Percentiles rank a stretch among this genome's conserved stretches.
Conservation (phyloP, 92 coral and sea anemone genomes). For the Palythoa grandiflora region DNA sequence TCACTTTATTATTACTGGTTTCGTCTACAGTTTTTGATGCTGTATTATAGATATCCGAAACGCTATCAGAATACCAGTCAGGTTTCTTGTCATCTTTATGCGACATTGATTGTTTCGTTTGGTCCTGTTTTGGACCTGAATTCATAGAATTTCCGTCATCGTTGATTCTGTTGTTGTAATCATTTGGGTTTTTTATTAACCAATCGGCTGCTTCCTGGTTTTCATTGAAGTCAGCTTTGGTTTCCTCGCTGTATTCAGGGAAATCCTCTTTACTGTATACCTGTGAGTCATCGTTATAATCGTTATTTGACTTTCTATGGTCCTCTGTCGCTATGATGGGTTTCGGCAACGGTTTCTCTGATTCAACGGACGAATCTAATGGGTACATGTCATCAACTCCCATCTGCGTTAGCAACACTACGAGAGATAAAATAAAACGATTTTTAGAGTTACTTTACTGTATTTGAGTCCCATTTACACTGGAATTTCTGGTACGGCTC, state of each 20-base stretch:
- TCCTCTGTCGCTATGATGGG: conserved; percentile 69
- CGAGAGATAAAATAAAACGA: neutral
- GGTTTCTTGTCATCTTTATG: neutral
- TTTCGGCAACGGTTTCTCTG: conserved; percentile 60
- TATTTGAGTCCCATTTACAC: neutral
- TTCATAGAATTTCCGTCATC: conserved; percentile 38
- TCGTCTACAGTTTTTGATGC: neutral
- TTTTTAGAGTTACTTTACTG: neutral
- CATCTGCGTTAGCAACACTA: conserved; percentile 76
- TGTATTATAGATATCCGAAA: neutral
- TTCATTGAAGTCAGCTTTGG: conserved; percentile 78
- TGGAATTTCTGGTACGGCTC: neutral
- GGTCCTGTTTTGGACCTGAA: neutral
- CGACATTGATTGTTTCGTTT: neutral
- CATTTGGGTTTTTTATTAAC: conserved; percentile 81
- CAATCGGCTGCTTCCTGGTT: conserved; percentile 92
- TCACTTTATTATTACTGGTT: neutral
- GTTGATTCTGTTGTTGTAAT: conserved; percentile 53
- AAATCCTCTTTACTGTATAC: conserved; percentile 59
- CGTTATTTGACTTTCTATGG: conserved; percentile 1
- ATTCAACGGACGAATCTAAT: conserved; percentile 71
- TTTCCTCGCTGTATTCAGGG: conserved; percentile 83
- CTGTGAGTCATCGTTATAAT: conserved; percentile 39
- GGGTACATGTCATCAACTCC: conserved; percentile 84
- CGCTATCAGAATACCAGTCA: conserved; percentile 11